These are phyloP conservation scores for Spongilla lacustris DNA, from an alignment of 37 sponge, comb jelly and placozoan species.

Conservation along the genomic window DNA sequence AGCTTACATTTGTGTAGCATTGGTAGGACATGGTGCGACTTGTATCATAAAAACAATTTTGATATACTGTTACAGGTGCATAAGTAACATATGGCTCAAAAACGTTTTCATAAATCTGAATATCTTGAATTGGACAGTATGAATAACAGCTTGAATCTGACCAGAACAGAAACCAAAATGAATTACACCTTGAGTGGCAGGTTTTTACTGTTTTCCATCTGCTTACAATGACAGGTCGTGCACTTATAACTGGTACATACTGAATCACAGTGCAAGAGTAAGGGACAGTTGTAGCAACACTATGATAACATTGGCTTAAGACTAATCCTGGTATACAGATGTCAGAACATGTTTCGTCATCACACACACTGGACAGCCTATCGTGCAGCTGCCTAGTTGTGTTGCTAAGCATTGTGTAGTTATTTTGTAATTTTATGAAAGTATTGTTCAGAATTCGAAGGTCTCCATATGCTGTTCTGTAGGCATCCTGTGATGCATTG, in stretches of 20 bases:
- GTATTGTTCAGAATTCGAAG: background rate
- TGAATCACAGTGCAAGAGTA: background rate
- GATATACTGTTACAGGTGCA: background rate
- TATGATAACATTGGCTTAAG: background rate
- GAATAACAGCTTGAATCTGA: background rate
- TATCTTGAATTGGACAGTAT: background rate
- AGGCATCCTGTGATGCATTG: background rate
- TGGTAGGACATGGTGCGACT: background rate
- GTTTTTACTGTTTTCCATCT: background rate
- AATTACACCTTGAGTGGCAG: background rate
- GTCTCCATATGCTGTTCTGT: background rate
- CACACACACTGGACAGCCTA: background rate
- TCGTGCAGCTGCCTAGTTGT: background rate
- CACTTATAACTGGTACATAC: background rate
- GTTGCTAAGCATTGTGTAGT: background rate
- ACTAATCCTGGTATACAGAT: background rate
- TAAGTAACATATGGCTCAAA: background rate
- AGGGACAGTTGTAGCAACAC: background rate
- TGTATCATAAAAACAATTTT: background rate
- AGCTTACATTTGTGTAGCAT: background rate
- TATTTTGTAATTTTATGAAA: background rate
- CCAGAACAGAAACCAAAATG: background rate
- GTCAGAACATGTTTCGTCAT: background rate
- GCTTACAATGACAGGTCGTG: background rate
- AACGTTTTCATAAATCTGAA: background rate